phyloP scores from a whole-genome alignment of 2,888 invertebrate genomes.

The Brachycybe producta region DNA sequence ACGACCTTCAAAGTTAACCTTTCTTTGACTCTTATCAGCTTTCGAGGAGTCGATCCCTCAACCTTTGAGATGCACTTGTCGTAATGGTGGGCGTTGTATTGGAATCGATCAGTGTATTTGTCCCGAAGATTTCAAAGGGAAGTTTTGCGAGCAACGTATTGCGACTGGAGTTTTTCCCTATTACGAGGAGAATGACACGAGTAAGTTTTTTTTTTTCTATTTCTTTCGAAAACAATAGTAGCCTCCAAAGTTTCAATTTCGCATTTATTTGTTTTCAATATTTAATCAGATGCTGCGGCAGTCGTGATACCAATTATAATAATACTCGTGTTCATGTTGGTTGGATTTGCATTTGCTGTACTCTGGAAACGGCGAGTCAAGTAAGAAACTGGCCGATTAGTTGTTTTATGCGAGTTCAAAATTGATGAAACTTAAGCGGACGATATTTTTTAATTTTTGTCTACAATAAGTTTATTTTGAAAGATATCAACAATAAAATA shows the following conservation, averaged over 20 bases:
- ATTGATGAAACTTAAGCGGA: too few relatives aligned
- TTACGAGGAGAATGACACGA: not conserved
- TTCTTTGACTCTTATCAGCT: conserved; percentile 36
- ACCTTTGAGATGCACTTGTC: conserved; percentile 67
- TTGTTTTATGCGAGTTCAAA: too few relatives aligned
- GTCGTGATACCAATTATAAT: conserved; percentile 72
- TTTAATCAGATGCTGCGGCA: conserved; percentile 35
- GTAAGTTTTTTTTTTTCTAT: too few relatives aligned
- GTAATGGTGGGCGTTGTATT: conserved; percentile 70
- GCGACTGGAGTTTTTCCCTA: conserved; percentile 38
- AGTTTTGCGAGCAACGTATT: conserved; percentile 56
- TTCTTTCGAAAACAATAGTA: not conserved
- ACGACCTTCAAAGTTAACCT: conserved; percentile 22
- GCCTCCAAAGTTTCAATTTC: not conserved
- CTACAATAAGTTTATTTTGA: too few relatives aligned
- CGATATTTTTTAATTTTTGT: too few relatives aligned
- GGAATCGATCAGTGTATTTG: conserved; percentile 54
- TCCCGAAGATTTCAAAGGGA: conserved; percentile 54
- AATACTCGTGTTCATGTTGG: conserved; percentile 54
- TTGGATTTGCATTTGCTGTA: conserved; percentile 64
- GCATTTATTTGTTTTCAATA: conserved; percentile 1
- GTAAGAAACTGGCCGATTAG: conserved; percentile 5
- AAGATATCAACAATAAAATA: too few relatives aligned
- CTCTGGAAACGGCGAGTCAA: conserved; percentile 49
- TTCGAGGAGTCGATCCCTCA: conserved; percentile 58